phyloP scores from a whole-genome alignment of 2,888 invertebrate genomes.

The Schizotus pectinicornis region DNA sequence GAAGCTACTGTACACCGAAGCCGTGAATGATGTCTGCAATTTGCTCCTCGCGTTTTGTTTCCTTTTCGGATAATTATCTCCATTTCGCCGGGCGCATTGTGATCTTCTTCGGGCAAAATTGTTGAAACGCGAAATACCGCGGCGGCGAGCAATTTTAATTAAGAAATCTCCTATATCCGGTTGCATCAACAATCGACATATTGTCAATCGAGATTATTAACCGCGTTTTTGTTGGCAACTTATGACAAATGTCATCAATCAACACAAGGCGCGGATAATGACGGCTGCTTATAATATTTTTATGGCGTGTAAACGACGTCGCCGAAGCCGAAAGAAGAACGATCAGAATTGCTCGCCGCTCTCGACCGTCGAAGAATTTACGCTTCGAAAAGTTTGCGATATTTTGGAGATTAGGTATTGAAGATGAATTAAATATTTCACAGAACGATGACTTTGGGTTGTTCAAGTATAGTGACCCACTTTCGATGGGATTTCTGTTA shows the following conservation, averaged over 20 bases:
- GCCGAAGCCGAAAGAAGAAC: neutral
- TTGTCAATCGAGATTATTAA: neutral
- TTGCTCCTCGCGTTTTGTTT: conserved; percentile 15
- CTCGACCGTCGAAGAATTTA: conserved; percentile 16
- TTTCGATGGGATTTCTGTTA: no score
- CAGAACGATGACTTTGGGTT: no score
- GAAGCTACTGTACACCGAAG: conserved; percentile 38
- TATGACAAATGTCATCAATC: neutral
- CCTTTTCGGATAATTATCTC: conserved; percentile 18
- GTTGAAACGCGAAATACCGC: neutral
- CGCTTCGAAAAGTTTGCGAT: no score
- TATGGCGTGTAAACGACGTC: no score
- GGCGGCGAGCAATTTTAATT: neutral
- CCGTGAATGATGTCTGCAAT: conserved; percentile 27
- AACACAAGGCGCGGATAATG: neutral
- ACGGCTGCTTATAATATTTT: neutral
- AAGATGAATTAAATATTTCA: no score
- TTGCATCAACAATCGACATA: neutral
- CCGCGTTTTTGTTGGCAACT: no score
- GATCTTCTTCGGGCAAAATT: no score
- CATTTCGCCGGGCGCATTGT: neutral
- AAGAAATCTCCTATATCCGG: neutral
- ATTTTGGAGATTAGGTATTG: no score
- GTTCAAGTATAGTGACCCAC: no score
- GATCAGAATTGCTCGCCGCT: neutral